Percentiles rank a stretch among this genome's conserved stretches.
Evolutionary conservation across 2,113 vertebrate species (phyloP).

Genomic region (Mohoua ochrocephala): DNA sequence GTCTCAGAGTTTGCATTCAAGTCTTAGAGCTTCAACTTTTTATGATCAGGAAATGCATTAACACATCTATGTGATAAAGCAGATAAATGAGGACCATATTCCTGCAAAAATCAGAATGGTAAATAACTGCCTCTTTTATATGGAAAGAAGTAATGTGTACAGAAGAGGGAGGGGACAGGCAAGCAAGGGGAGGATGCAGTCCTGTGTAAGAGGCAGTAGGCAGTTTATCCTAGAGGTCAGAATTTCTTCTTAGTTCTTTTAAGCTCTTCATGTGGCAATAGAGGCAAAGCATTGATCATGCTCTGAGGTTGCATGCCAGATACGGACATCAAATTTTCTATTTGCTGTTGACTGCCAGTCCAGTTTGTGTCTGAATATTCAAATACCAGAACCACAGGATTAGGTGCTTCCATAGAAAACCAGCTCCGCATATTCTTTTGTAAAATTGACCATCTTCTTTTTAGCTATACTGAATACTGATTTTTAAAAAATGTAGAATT

Average conservation of each 20-base stretch:
- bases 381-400: background rate
- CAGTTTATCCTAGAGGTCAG: background rate
- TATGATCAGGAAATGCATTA: background rate
- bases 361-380: background rate
- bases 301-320: background rate
- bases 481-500: background rate
- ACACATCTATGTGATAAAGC: background rate
- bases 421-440: accelerated
- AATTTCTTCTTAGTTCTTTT: background rate
- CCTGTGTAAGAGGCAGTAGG: background rate
- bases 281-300: background rate
- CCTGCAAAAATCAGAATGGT: background rate
- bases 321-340: background rate
- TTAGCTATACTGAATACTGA: background rate
- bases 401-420: background rate
- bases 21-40: background rate
- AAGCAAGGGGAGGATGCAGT: background rate
- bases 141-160: background rate
- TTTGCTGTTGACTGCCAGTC: background rate
- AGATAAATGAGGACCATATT: background rate
- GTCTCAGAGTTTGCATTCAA: conserved; percentile 5
- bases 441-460: background rate
- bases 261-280: background rate
- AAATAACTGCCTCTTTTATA: background rate
- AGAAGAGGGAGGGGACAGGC: background rate